Base-by-base conservation (phyloP, 2,797 vertebrate species). In the Glyptemys insculpta region DNA sequence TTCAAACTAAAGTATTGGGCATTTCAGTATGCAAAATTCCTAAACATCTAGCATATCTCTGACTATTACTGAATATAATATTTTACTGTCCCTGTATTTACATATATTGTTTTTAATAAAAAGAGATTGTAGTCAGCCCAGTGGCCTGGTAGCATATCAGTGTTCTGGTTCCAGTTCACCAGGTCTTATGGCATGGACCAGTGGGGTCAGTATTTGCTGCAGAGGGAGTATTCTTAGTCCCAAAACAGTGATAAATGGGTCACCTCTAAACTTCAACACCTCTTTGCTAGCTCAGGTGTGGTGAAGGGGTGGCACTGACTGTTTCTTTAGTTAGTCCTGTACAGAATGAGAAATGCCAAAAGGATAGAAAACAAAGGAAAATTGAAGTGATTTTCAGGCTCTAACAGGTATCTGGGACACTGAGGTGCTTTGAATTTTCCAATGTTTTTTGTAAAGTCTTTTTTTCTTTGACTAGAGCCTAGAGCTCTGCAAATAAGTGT, bases 1-100 rank as follows among this genome's bases (percentile, higher is more conserved):
- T 95, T 93, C 93, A 81, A 79, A 90, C 2, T 62, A 62, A 96
- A 96, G 81, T 90, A 88, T 68, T 87, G 76, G 78, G 59, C 29
- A 93, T 83, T 93, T 56, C 0, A 1, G 65, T 4, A 4, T 57
- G 37, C 44, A 49, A 79, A 94, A 54, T 76, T 97, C 87, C 89
- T 31, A 89, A 92, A 44, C 44, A 29, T 62, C 54, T 72, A 81
- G 50, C 81, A 91, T 83, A 80, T 37, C 41, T 78, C 74, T 78
- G 74, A 72, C 68, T 44, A 25, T 31, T 49, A 29, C 14, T 31
- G 74, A 15, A 78, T 49, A 8, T 78, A 47, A 49, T 31, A 78
- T 49, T 47, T 49, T 78, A 78, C 44, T 78, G 4, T 47, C 44
- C 27, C 14, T 47, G 15, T 49, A 49, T 49, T 49, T 78, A 78